phyloP scores from a whole-genome alignment of 2,113 vertebrate genomes.

The Corythoichthys haematopterus region DNA sequence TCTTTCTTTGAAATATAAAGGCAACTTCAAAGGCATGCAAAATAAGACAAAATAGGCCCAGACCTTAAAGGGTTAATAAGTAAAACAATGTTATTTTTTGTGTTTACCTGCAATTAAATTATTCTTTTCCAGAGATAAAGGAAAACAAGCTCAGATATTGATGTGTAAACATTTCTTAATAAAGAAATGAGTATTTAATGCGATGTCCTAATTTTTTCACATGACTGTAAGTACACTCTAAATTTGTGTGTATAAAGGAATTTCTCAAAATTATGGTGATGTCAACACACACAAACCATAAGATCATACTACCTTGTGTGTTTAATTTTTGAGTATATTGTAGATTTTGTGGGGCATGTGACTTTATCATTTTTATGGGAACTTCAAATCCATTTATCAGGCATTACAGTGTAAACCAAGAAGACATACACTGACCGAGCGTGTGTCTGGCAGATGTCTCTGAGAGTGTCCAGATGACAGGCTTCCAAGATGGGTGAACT shows the following conservation, averaged over 20 bases:
- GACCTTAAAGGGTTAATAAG: no score
- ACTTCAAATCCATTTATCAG: background rate
- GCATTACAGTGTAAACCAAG: background rate
- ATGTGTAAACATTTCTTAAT: no score
- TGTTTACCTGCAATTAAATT: no score
- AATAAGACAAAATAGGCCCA: no score
- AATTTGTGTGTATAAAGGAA: background rate
- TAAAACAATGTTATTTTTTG: no score
- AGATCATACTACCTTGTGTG: background rate
- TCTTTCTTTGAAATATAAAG: no score
- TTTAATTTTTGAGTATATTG: background rate
- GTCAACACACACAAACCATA: background rate
- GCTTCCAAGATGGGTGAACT: constrained; percentile 67
- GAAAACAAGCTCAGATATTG: no score
- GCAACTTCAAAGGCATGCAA: no score
- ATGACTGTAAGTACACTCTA: background rate
- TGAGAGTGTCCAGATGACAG: constrained; percentile 81
- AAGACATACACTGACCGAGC: constrained; percentile 75
- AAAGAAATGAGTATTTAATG: no score
- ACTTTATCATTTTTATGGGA: background rate
- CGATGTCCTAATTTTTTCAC: no score
- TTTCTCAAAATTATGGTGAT: background rate
- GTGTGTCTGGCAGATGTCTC: constrained; percentile 86
- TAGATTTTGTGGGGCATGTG: background rate
- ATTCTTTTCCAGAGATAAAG: no score